phyloP scores from a whole-genome alignment of 1,140 invertebrate genomes.

The Zaprionus davidi region DNA sequence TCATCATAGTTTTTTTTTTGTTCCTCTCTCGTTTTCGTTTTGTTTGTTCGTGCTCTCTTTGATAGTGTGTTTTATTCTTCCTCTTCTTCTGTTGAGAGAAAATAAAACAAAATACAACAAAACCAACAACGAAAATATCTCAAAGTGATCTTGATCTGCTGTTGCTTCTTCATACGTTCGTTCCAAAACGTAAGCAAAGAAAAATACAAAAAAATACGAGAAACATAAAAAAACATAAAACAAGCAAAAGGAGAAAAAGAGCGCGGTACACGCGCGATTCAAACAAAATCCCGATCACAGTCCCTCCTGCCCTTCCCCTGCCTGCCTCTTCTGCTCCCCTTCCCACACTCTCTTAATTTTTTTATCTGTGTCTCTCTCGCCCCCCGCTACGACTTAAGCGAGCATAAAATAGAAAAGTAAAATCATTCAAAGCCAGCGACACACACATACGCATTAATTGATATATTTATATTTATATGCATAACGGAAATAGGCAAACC shows the following conservation, averaged over 20 bases:
- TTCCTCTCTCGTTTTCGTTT: constrained; percentile 17
- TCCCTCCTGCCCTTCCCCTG: neutral
- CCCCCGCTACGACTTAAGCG: neutral
- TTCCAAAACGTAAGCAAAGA: constrained; percentile 49
- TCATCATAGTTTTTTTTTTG: constrained; percentile 34
- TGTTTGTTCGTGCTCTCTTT: constrained; percentile 35
- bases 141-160: constrained; percentile 53
- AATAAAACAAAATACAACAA: constrained; percentile 8
- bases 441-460: neutral
- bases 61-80: constrained; percentile 25
- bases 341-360: too few species aligned
- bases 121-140: constrained; percentile 32
- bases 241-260: neutral
- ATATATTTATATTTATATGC: constrained; percentile 2
- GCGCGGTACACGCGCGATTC: constrained; percentile 23
- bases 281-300: constrained; percentile 14
- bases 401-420: constrained; percentile 39
- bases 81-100: neutral
- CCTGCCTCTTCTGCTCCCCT: too few species aligned
- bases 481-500: constrained; percentile 27
- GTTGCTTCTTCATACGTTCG: constrained; percentile 38
- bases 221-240: constrained; percentile 26
- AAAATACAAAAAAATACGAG: constrained; percentile 15
- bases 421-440: constrained; percentile 45
- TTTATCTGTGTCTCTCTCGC: neutral